Conservation (phyloP, 1,140 invertebrate species). For the Proctacanthus coquilletti region DNA sequence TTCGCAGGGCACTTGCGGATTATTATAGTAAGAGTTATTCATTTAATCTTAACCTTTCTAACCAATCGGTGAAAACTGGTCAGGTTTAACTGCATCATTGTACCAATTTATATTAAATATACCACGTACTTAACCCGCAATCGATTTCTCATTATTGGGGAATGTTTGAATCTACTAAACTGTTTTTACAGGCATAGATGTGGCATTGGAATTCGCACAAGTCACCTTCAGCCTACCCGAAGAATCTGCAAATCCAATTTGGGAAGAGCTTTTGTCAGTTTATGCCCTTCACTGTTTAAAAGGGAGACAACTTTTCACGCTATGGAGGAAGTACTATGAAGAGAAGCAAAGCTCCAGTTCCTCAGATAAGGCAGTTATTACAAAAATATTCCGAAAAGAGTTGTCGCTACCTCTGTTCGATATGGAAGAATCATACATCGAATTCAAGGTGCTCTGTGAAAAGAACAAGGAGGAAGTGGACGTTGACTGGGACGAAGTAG, state of each 20-base stretch:
- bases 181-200: slow-evolving; percentile 5
- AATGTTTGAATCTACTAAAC: too few species aligned
- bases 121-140: too few species aligned
- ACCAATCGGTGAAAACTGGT: too few species aligned
- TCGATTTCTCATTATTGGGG: too few species aligned
- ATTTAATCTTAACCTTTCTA: slow-evolving; percentile 2
- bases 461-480: slow-evolving; percentile 6
- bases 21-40: slow-evolving; percentile 10
- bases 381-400: slow-evolving; percentile 24
- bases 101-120: too few species aligned
- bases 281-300: slow-evolving; percentile 9
- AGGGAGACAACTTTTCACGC: slow-evolving; percentile 9
- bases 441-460: slow-evolving; percentile 24
- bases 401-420: slow-evolving; percentile 26
- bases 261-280: slow-evolving; percentile 10
- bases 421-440: slow-evolving; percentile 28
- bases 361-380: slow-evolving; percentile 13
- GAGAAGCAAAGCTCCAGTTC: not conserved
- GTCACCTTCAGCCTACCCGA: slow-evolving; percentile 5
- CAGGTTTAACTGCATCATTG: too few species aligned
- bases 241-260: slow-evolving; percentile 7
- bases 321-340: slow-evolving; percentile 7
- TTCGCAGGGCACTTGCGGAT: slow-evolving; percentile 9
- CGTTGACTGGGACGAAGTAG: slow-evolving; percentile 8
- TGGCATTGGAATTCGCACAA: slow-evolving; percentile 8